These are phyloP conservation scores for Mugil cephalus DNA, from an alignment of 2,113 vertebrate genomes.

Conservation along the genomic window DNA sequence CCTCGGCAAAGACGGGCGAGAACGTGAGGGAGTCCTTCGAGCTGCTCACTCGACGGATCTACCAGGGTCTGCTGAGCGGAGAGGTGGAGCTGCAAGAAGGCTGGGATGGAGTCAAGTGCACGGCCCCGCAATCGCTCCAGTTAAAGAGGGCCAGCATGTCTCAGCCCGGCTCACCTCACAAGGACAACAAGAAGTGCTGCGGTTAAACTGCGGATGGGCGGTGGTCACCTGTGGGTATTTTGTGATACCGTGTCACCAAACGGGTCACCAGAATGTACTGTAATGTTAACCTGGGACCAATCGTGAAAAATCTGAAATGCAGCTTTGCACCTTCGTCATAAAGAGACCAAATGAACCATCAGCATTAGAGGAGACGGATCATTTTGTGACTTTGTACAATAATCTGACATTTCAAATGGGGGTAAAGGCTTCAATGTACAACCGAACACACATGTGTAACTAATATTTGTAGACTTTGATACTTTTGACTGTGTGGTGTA, in stretches of 20 bases:
- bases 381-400: neutral
- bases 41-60: conserved; percentile 79
- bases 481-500: neutral
- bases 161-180: rapidly evolving
- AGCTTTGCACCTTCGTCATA: conserved; percentile 13
- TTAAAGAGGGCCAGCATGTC: conserved; percentile 41
- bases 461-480: neutral
- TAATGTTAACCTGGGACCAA: neutral
- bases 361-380: neutral
- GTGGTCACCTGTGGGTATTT: neutral
- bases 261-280: neutral
- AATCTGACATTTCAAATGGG: neutral
- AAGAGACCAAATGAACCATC: neutral
- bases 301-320: neutral
- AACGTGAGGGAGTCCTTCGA: conserved; percentile 84
- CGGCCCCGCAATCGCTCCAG: conserved; percentile 56
- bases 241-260: neutral
- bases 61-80: conserved; percentile 81
- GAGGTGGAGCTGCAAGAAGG: conserved; percentile 75
- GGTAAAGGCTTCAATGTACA: neutral
- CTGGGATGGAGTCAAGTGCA: conserved; percentile 86
- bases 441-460: neutral
- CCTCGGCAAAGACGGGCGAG: conserved; percentile 84
- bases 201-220: conserved; percentile 40
- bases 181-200: conserved; percentile 74